Evolutionary conservation across 2,888 invertebrate species (phyloP), one percentile per base, ranked within the genome.

Genomic region (Pachliopta kotzebuea): DNA sequence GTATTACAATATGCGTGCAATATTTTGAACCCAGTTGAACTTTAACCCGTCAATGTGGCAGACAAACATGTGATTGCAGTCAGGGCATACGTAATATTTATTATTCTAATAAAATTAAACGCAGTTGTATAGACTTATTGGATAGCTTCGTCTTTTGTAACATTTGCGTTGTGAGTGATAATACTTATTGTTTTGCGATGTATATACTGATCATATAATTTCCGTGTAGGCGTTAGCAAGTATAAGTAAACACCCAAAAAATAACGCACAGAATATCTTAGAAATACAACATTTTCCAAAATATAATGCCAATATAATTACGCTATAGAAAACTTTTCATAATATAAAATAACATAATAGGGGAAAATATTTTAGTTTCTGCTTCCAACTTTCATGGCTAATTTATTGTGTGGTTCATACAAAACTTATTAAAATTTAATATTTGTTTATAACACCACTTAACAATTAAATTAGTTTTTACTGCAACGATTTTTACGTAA

Each of bases 71-170:
- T 56, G 60, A 57, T 65, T 58, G 64, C 56, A 62, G 56, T 63
- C 58, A 65, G 65, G 58, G 49, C 55, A 56, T 62, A 62, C 56
- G 60, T 60, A 59, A 61, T 37, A 62, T 60, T 64, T 61, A 62
- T 60, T 57, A 45, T 54, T 63, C 17, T 49, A 56, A 29, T 62
- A 29, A 68, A 69, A 63, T 67, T 61, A 67, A 60, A 66, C 67
- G 62, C 60, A 68, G 60, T 64, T 63, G 56, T 60, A 59, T 26
- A 24, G 62, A 62, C 56, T 61, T 60, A 64, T 62, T 65, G 56
- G 53, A 53, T 66, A 56, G 58, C 63, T 67, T 65, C 60, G 55
- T 65, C 63, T 60, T 50, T 45, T 2, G 45, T 45, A 7, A n/a
- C 45, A n/a, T 45, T 45, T 45, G 2, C 45, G 11, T 52, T 11